Base-by-base conservation (phyloP, 1,140 invertebrate genomes). In the Pseudobourletiella spinata region DNA sequence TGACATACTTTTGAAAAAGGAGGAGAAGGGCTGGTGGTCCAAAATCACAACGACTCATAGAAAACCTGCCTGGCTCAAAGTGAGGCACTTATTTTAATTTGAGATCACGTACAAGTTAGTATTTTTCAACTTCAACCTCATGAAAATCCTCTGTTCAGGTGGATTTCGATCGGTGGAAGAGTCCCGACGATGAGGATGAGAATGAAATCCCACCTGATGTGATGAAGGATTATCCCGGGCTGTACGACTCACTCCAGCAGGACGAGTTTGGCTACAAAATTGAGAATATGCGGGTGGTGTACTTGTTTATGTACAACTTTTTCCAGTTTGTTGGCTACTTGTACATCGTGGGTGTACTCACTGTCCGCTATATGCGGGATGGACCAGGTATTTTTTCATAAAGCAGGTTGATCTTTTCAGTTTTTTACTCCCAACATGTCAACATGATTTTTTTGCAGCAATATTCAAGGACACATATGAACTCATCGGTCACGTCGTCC, bases 21-120 rank as follows among this genome's bases (percentile, higher is more conserved):
- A 77, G 48, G 76, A 80, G 44, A 75, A 76, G 16, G 82, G 79
- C 25, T 91, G 85, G 82, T 95, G 91, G 92, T 87, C 88, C 1
- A 76, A 91, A 59, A 74, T 95, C 26, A 87, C 84, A 3, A 79
- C 82, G 51, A 80, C 86, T 61, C 83, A 84, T 16, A 83, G 86
- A 70, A 95, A 94, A 73, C 87, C 88, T 2, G 82, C 84, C 0
- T 96, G 91, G 91, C 75, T 96, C 1, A 95, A 93, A 79, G 84
- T 82, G 72, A 61, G 44, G 25, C n/a, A 30, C 1, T 48, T 30
- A 55, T 28, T 55, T 57, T 22, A 22, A 72, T n/a, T n/a, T n/a
- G n/a, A n/a, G n/a, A n/a, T n/a, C n/a, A n/a, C n/a, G n/a, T n/a
- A n/a, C n/a, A n/a, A n/a, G n/a, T n/a, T n/a, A n/a, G n/a, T n/a